phyloP scores from a whole-genome alignment of 2,113 vertebrate genomes.

The Galemys pyrenaicus region DNA sequence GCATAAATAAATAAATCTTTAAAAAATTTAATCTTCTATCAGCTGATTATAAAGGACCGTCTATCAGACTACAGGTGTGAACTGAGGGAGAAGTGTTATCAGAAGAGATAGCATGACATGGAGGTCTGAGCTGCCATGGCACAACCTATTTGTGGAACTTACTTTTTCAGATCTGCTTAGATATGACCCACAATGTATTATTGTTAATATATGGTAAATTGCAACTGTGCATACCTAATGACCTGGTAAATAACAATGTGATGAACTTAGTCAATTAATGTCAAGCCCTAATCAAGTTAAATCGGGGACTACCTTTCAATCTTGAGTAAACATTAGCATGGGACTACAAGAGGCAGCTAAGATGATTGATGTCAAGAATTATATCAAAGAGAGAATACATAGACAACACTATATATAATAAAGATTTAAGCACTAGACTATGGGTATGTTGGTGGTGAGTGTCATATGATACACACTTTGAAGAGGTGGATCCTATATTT shows the following conservation, averaged over 20 bases:
- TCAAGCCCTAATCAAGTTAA: neutral
- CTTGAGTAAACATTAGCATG: neutral
- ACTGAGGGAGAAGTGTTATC: neutral
- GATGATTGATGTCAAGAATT: neutral
- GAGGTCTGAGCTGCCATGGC: neutral
- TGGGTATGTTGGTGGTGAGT: too few species aligned
- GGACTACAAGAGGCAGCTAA: neutral
- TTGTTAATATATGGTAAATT: neutral
- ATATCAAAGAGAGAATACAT: neutral
- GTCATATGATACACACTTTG: too few species aligned
- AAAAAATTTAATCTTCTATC: neutral
- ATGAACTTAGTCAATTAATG: too few species aligned
- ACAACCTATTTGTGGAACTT: neutral
- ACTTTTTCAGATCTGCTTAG: neutral
- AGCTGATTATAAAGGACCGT: neutral
- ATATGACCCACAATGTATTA: neutral
- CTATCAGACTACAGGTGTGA: neutral
- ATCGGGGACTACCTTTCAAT: neutral
- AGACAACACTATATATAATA: neutral
- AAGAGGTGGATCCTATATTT: too few species aligned
- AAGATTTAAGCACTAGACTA: neutral
- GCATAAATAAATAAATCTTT: too few species aligned
- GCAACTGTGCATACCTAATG: neutral
- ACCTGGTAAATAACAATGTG: neutral
- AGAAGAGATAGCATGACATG: neutral